A percentile compares a stretch with the other conserved stretches of the same genome.
Conservation (phyloP, 2,797 vertebrate species). For the Danio jaintianensis region DNA sequence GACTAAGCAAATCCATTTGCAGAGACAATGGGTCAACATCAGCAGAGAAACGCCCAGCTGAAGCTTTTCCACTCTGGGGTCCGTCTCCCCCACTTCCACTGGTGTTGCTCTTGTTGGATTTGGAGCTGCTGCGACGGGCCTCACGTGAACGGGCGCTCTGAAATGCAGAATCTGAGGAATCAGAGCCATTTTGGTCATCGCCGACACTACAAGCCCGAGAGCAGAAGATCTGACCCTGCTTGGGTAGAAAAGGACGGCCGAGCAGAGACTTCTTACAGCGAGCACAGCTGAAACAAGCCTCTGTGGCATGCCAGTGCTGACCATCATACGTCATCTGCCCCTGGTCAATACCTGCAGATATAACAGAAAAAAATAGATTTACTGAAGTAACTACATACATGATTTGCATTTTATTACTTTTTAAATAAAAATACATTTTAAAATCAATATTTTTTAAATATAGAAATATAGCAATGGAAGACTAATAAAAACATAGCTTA, state of each 20-base stretch:
- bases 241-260: slow-evolving; percentile 95
- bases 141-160: slow-evolving; percentile 94
- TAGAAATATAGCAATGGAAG: too few species aligned
- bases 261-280: slow-evolving; percentile 96
- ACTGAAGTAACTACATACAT: neutral
- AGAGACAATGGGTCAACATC: slow-evolving; percentile 95
- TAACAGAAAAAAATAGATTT: neutral
- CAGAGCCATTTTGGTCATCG: slow-evolving; percentile 92
- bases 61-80: slow-evolving; percentile 72
- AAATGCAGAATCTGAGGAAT: slow-evolving; percentile 96
- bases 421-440: too few species aligned
- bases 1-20: slow-evolving; percentile 97
- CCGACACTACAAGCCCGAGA: slow-evolving; percentile 93
- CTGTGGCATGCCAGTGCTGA: slow-evolving; percentile 98
- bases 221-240: slow-evolving; percentile 98
- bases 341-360: slow-evolving; percentile 96
- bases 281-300: slow-evolving; percentile 95
- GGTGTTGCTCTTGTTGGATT: slow-evolving; percentile 86
- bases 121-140: slow-evolving; percentile 88
- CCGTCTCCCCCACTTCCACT: slow-evolving; percentile 48
- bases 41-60: slow-evolving; percentile 84
- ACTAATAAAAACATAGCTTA: too few species aligned
- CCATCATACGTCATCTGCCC: slow-evolving; percentile 99
- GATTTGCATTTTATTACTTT: neutral
- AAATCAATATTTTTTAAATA: too few species aligned